A percentile compares a stretch with the other conserved stretches of the same genome.
These are phyloP conservation scores for Automeris io DNA, from an alignment of 2,888 invertebrate genomes.

Conservation along the genomic window DNA sequence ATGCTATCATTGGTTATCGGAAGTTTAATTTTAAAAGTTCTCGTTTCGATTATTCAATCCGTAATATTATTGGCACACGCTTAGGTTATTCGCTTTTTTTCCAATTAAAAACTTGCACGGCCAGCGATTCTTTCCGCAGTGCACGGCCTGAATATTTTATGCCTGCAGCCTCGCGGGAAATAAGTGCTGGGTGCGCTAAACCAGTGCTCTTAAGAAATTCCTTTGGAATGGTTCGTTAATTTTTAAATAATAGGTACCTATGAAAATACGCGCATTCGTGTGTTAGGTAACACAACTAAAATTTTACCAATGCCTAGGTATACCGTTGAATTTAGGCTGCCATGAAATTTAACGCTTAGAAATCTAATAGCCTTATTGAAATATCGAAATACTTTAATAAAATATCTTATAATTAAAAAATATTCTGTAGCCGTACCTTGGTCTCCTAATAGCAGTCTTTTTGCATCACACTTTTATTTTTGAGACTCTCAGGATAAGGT, in stretches of 20 bases:
- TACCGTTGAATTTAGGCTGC: too few relatives aligned
- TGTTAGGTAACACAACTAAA: too few relatives aligned
- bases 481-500: too few relatives aligned
- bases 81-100: constrained; percentile 29
- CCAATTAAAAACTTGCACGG: constrained; percentile 50
- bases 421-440: too few relatives aligned
- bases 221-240: constrained; percentile 30
- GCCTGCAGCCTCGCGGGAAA: constrained; percentile 50
- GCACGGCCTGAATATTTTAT: constrained; percentile 55
- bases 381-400: too few relatives aligned
- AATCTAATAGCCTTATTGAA: too few relatives aligned
- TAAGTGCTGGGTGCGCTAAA: constrained; percentile 47
- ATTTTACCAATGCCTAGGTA: too few relatives aligned
- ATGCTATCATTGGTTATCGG: neutral
- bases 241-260: constrained; percentile 28
- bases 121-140: constrained; percentile 36
- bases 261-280: too few relatives aligned
- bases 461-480: too few relatives aligned
- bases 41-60: constrained; percentile 21
- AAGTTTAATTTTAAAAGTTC: constrained; percentile 18
- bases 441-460: too few relatives aligned
- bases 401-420: too few relatives aligned
- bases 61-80: constrained; percentile 16
- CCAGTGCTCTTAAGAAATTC: constrained; percentile 46
- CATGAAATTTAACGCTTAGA: too few relatives aligned